Percentiles rank a stretch among this genome's conserved stretches.
Evolutionary conservation across 2,888 invertebrate genomes (phyloP).

Genomic region (Cheilosia pagana): DNA sequence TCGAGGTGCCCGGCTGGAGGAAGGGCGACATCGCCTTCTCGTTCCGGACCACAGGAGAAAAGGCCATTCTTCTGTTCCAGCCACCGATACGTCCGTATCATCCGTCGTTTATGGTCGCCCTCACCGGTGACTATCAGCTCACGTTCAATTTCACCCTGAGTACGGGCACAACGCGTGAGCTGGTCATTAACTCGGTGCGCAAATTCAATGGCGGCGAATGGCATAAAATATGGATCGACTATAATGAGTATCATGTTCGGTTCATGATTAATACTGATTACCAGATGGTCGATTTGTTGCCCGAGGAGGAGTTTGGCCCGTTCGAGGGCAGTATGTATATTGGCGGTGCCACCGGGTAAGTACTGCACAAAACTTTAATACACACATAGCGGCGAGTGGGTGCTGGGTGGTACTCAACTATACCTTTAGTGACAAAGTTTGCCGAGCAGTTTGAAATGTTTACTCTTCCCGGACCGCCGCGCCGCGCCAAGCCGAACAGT

Average conservation of each 20-base stretch:
- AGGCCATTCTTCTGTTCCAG: slow-evolving; percentile 94
- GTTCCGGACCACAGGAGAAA: slow-evolving; percentile 95
- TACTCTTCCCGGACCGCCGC: slow-evolving; percentile 22
- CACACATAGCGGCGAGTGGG: not conserved
- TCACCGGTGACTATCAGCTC: slow-evolving; percentile 93
- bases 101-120: slow-evolving; percentile 95
- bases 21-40: slow-evolving; percentile 96
- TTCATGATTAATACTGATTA: slow-evolving; percentile 96
- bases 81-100: slow-evolving; percentile 94
- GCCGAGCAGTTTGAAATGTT: slow-evolving; percentile 52
- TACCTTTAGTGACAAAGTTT: slow-evolving; percentile 18
- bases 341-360: slow-evolving; percentile 95
- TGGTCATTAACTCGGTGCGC: slow-evolving; percentile 92
- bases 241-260: slow-evolving; percentile 95
- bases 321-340: slow-evolving; percentile 97
- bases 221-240: slow-evolving; percentile 98
- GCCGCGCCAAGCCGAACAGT: too few relatives aligned
- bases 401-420: not conserved
- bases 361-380: slow-evolving; percentile 77
- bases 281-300: slow-evolving; percentile 92
- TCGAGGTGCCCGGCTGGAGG: slow-evolving; percentile 96
- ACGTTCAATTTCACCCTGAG: slow-evolving; percentile 95
- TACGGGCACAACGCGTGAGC: slow-evolving; percentile 91
- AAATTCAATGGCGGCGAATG: slow-evolving; percentile 96
- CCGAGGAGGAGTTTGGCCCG: slow-evolving; percentile 95